Percentiles rank a stretch among this genome's conserved stretches.
Conservation (phyloP, 1,140 invertebrate genomes). For the Hycleus cichorii region DNA sequence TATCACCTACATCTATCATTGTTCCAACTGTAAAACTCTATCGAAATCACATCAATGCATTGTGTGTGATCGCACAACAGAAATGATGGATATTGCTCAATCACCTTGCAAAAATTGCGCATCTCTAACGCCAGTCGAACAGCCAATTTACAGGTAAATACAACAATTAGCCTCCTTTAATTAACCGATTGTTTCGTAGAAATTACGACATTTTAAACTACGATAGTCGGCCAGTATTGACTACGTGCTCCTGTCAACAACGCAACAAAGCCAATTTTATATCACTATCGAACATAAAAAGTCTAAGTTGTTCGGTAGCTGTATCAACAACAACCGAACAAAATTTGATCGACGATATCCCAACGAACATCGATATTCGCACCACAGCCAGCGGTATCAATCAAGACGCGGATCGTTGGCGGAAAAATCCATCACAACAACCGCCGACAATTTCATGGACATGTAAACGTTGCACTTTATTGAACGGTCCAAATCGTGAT, state of each 20-base stretch:
- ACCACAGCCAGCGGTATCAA: conserved; percentile 39
- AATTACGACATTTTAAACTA: conserved; percentile 32
- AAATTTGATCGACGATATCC: conserved; percentile 31
- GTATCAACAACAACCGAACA: too few species aligned
- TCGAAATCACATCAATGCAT: conserved; percentile 22
- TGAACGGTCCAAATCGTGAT: conserved; percentile 57
- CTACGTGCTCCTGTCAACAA: conserved; percentile 22
- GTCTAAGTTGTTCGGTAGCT: conserved; percentile 35
- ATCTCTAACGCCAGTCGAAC: conserved; percentile 31
- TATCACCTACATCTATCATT: neutral
- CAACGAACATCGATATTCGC: conserved; percentile 30
- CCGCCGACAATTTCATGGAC: conserved; percentile 57
- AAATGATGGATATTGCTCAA: conserved; percentile 34
- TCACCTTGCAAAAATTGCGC: conserved; percentile 37
- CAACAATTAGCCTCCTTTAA: conserved; percentile 13
- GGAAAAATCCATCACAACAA: conserved; percentile 28
- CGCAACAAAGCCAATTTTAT: conserved; percentile 23
- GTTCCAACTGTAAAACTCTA: conserved; percentile 3
- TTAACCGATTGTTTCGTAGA: conserved; percentile 5
- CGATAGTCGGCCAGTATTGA: conserved; percentile 9
- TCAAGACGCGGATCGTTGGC: conserved; percentile 23
- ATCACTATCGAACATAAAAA: conserved; percentile 36
- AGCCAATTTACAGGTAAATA: conserved; percentile 19
- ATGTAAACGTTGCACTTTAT: conserved; percentile 78
- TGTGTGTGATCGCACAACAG: conserved; percentile 23